Percentiles rank a stretch among this genome's conserved stretches.
Conservation (phyloP, 2,888 invertebrate species). For the Frankliniella intonsa region DNA sequence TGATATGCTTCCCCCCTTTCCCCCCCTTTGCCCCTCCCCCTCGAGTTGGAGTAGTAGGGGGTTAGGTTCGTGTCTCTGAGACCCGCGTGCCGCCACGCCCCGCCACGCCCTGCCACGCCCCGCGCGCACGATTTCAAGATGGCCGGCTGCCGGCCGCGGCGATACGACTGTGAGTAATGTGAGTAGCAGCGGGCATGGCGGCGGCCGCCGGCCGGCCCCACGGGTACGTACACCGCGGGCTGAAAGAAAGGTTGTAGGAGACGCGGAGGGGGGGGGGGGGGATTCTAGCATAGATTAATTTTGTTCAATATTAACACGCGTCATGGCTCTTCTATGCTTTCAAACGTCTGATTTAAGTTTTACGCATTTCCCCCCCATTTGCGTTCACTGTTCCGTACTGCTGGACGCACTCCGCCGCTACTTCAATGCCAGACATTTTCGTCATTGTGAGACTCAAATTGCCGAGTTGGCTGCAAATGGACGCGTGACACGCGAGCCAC, state of each 20-base stretch:
- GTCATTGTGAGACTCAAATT: constrained; percentile 16
- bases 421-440: constrained; percentile 6
- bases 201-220: not conserved
- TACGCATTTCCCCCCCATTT: too few relatives aligned
- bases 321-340: not conserved
- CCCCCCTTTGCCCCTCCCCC: not conserved
- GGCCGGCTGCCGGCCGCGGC: not conserved
- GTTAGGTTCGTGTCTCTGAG: constrained; percentile 24
- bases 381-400: too few relatives aligned
- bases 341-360: too few relatives aligned
- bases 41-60: not conserved
- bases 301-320: not conserved
- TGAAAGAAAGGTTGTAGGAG: too few relatives aligned
- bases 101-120: constrained; percentile 6
- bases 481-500: not conserved
- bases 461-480: not conserved
- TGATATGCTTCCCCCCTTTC: not conserved
- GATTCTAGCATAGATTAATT: too few relatives aligned
- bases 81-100: not conserved
- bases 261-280: too few relatives aligned
- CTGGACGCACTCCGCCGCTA: not conserved
- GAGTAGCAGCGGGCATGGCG: not conserved
- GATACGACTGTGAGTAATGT: constrained; percentile 5
- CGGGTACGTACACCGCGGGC: too few relatives aligned
- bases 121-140: constrained; percentile 7